Base-by-base conservation (phyloP, 1,140 invertebrate species). In the Drosophila nannoptera region DNA sequence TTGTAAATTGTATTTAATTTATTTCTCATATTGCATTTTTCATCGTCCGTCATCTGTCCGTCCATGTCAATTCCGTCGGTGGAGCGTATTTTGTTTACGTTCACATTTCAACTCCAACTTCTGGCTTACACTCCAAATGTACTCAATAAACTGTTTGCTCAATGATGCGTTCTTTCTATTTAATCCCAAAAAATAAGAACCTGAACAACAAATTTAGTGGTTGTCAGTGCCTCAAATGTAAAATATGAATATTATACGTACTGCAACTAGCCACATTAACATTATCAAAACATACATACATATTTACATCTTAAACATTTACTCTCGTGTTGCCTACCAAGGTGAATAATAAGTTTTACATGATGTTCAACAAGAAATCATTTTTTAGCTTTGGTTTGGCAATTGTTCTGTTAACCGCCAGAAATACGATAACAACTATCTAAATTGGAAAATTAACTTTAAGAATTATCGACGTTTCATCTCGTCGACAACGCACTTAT, bases 81-180 rank as follows among this genome's bases (percentile, higher is more conserved):
- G 11, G 11, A 22, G 55, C 36, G 56, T 53, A 46, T 69, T 52
- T 32, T 50, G 46, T 58, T 31, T 36, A 65, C 60, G 45, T 42
- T 61, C 43, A 52, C 22, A 11, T 53, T 54, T 36, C 54, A 66
- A 7, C 14, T 16, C 40, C 38, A 42, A 42, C 38, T 42, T 58
- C 29, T 49, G 35, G 40, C 36, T 43, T 52, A 7, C n/a, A 16
- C 31, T 52, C 32, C 5, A 33, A 69, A 63, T 35, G 32, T n/a
- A 50, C 52, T 64, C 11, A 69, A 69, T 69, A 69, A 69, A 69
- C 3, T 22, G 22, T 22, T 22, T 22, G 22, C 22, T 22, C 22
- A 22, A 22, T 3, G 22, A 22, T 22, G 22, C 22, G 22, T 46
- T 54, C 12, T 32, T 31, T 29, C 6, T 12, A 40, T 54, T 9